Percentiles rank a stretch among this genome's conserved stretches.
phyloP scores from a whole-genome alignment of 2,113 vertebrate species.

The Aegithalos caudatus region DNA sequence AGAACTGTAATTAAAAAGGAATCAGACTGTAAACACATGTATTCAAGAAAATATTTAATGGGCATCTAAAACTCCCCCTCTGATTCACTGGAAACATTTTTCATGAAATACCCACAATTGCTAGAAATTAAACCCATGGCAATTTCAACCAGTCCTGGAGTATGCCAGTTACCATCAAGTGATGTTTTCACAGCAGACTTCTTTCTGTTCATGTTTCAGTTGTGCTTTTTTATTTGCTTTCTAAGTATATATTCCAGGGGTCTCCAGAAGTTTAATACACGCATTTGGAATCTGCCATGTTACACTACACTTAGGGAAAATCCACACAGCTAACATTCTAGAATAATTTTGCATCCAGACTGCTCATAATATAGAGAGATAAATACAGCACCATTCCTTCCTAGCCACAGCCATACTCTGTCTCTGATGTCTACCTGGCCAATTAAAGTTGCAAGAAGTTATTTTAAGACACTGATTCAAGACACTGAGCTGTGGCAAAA shows the following conservation, averaged over 20 bases:
- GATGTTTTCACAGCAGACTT: not conserved
- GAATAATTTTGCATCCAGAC: not conserved
- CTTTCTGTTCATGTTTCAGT: not conserved
- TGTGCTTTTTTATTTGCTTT: not conserved
- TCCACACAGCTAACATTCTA: not conserved
- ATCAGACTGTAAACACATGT: not conserved
- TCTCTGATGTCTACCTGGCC: not conserved
- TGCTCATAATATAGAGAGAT: not conserved
- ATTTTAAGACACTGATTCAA: not conserved
- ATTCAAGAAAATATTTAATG: not conserved
- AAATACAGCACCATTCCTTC: not conserved
- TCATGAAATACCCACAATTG: not conserved
- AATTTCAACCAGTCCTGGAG: not conserved
- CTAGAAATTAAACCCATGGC: not conserved
- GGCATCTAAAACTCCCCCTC: not conserved
- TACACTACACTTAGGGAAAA: not conserved
- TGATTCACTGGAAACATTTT: not conserved
- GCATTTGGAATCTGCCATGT: not conserved
- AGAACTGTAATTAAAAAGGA: not conserved
- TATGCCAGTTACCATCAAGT: not conserved
- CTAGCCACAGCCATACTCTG: not conserved
- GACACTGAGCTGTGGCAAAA: not conserved
- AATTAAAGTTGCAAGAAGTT: not conserved
- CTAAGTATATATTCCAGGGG: not conserved
- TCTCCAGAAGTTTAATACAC: not conserved